Percentiles rank a stretch among this genome's conserved stretches.
phyloP scores from a whole-genome alignment of 2,797 vertebrate species.

The Helarctos malayanus region DNA sequence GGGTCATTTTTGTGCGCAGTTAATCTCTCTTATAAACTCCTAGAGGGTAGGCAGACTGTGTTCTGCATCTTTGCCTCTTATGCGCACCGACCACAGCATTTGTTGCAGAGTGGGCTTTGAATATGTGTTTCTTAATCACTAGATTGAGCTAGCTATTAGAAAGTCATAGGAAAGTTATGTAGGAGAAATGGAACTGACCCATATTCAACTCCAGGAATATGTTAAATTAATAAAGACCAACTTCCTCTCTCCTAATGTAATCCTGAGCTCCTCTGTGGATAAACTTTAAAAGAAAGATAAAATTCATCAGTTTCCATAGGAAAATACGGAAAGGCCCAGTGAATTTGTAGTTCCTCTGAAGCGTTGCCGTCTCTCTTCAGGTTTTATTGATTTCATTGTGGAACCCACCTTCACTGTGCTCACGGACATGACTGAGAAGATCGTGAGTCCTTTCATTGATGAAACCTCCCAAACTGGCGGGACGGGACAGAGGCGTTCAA shows the following conservation, averaged over 20 bases:
- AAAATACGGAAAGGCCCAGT: not conserved
- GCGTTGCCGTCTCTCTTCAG: slow-evolving; percentile 86
- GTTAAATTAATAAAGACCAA: not conserved
- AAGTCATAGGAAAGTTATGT: not conserved
- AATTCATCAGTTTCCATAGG: not conserved
- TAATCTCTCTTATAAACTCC: not conserved
- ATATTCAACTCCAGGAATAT: not conserved
- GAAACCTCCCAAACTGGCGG: slow-evolving; percentile 92
- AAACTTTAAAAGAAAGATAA: not conserved
- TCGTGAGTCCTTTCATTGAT: slow-evolving; percentile 94
- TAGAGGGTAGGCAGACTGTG: not conserved
- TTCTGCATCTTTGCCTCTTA: not conserved
- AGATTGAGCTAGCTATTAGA: slow-evolving; percentile 22
- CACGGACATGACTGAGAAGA: slow-evolving; percentile 96
- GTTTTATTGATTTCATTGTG: slow-evolving; percentile 99
- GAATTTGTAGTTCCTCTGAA: slow-evolving; percentile 20
- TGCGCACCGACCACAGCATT: not conserved
- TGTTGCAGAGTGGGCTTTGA: not conserved
- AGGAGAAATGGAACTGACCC: slow-evolving; percentile 19
- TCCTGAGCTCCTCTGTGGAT: not conserved
- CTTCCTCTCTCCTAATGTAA: not conserved
- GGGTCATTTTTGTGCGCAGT: not conserved
- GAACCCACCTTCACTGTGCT: slow-evolving; percentile 97
- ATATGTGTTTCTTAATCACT: slow-evolving; percentile 1
- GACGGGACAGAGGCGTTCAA: slow-evolving; percentile 91